Conservation (phyloP, 2,113 vertebrate genomes). For the Ictidomys tridecemlineatus region DNA sequence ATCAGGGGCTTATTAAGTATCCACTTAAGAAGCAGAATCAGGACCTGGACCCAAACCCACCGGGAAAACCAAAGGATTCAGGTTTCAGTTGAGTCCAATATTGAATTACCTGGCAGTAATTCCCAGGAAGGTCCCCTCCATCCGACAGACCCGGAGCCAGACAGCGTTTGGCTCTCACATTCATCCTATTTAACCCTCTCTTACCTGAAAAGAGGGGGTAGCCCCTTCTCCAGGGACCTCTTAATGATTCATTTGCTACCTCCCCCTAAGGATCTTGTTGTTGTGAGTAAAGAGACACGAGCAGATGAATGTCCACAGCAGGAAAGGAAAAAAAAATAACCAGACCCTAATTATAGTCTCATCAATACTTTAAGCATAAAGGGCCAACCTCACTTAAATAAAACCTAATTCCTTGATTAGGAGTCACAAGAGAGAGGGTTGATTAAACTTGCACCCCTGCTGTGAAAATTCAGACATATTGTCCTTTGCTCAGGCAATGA, state of each 20-base stretch:
- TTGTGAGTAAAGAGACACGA: slow-evolving; percentile 49
- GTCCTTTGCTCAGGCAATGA: slow-evolving; percentile 46
- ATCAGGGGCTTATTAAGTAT: slow-evolving; percentile 62
- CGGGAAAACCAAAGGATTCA: slow-evolving; percentile 63
- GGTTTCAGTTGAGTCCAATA: slow-evolving; percentile 47
- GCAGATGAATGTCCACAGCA: slow-evolving; percentile 29
- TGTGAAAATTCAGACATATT: slow-evolving; percentile 61
- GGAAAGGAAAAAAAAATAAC: slow-evolving; percentile 53
- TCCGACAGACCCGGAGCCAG: background rate
- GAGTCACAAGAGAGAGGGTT: slow-evolving; percentile 54
- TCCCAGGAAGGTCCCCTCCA: slow-evolving; percentile 35
- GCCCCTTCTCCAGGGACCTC: slow-evolving; percentile 50
- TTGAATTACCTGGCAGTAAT: slow-evolving; percentile 51
- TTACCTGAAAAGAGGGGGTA: slow-evolving; percentile 45
- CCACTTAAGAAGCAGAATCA: slow-evolving; percentile 68
- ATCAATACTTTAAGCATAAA: slow-evolving; percentile 39
- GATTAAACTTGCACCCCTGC: slow-evolving; percentile 42
- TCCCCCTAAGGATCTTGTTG: slow-evolving; percentile 58
- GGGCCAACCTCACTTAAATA: slow-evolving; percentile 69
- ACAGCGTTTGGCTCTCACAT: background rate
- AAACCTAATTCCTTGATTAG: slow-evolving; percentile 73
- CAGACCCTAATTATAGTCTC: slow-evolving; percentile 66
- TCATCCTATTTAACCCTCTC: slow-evolving; percentile 1
- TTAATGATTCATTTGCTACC: slow-evolving; percentile 14
- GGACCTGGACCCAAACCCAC: slow-evolving; percentile 39